Percentiles rank a stretch among this genome's conserved stretches.
phyloP scores from a whole-genome alignment of 35 echinoderm and acorn worm species.

The Apostichopus japonicus region DNA sequence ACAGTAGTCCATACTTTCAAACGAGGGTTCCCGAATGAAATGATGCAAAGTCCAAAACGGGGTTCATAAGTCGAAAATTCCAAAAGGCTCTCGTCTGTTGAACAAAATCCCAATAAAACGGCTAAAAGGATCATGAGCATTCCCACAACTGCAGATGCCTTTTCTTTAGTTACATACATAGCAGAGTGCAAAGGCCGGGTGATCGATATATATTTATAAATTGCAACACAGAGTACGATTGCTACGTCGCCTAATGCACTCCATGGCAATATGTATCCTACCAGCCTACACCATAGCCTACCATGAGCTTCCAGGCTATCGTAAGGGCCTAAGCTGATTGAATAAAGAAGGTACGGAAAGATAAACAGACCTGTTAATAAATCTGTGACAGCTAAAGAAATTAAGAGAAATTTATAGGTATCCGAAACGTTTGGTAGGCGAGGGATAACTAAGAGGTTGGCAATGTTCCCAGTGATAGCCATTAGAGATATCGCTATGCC shows the following conservation, averaged over 20 bases:
- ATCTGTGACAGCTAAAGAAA: conserved; percentile 39
- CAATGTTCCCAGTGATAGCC: conserved; percentile 7
- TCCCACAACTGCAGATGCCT: background rate
- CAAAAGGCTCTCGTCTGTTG: background rate
- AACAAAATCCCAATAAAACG: background rate
- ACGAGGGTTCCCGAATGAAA: conserved; percentile 13
- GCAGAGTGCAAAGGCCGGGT: conserved; percentile 23
- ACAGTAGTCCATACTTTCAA: background rate
- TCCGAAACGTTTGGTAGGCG: conserved; percentile 16
- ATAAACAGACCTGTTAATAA: conserved; percentile 25
- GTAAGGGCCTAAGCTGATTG: background rate
- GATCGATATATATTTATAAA: conserved; percentile 25
- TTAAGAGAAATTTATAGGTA: conserved; percentile 34
- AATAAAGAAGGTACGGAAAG: conserved; percentile 28
- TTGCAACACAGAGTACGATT: conserved; percentile 7
- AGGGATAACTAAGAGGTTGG: background rate
- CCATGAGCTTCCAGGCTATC: background rate
- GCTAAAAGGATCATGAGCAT: background rate
- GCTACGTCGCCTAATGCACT: conserved; percentile 9
- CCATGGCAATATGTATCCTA: conserved; percentile 9
- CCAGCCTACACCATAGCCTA: conserved; percentile 12
- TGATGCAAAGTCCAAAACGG: conserved; percentile 1
- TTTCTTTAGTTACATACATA: background rate
- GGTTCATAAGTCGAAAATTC: background rate
- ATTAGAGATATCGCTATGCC: background rate